Evolutionary conservation across 2,797 vertebrate species (phyloP).

Genomic region (Sparidentex hasta): DNA sequence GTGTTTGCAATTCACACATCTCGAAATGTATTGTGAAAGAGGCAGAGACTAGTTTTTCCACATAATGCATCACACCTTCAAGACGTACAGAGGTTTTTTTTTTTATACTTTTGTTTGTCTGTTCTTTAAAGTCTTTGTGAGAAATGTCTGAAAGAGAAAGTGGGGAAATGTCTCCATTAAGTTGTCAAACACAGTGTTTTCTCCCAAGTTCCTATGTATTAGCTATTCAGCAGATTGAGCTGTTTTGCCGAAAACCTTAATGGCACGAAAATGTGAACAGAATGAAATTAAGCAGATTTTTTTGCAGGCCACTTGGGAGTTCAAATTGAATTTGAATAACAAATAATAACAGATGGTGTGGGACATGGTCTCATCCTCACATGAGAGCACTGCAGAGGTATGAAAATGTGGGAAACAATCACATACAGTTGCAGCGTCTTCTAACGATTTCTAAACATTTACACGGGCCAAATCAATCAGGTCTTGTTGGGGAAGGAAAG

Average conservation of each 20-base stretch:
- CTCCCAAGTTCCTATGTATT: constrained; percentile 35
- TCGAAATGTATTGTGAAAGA: neutral
- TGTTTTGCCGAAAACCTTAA: constrained; percentile 62
- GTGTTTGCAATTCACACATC: neutral
- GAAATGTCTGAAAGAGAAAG: constrained; percentile 9
- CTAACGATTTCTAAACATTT: constrained; percentile 36
- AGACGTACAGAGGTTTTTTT: neutral
- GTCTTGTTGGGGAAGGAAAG: constrained; percentile 31
- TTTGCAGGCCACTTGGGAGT: constrained; percentile 40
- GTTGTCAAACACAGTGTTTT: constrained; percentile 33
- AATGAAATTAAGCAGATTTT: constrained; percentile 69
- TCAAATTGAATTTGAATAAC: constrained; percentile 74
- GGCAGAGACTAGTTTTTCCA: neutral
- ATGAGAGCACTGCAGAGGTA: constrained; percentile 56
- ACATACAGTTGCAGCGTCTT: constrained; percentile 16
- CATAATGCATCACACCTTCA: neutral
- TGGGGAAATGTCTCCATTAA: constrained; percentile 40
- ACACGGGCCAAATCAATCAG: constrained; percentile 48
- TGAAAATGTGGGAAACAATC: constrained; percentile 50
- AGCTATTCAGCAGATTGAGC: constrained; percentile 65
- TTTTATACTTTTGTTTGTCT: constrained; percentile 13
- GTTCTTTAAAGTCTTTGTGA: constrained; percentile 34
- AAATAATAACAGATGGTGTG: constrained; percentile 79
- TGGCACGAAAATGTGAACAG: constrained; percentile 67
- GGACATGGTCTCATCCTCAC: constrained; percentile 59